phyloP scores from a whole-genome alignment of 2,797 vertebrate species.

The Amniataba percoides region DNA sequence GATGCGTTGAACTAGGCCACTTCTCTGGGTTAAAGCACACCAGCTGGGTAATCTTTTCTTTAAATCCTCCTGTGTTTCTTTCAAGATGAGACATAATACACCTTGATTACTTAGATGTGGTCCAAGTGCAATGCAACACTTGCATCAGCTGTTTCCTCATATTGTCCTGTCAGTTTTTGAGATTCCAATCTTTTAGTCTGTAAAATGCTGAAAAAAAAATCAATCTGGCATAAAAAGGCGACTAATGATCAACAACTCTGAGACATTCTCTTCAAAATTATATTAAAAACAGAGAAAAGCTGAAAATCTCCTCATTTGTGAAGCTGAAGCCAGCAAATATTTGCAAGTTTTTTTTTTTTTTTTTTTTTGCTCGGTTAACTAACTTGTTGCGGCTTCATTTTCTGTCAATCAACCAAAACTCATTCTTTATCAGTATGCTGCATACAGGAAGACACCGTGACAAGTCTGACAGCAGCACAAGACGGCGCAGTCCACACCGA shows the following conservation, averaged over 20 bases:
- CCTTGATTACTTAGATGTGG: background rate
- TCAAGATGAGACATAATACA: background rate
- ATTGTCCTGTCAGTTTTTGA: background rate
- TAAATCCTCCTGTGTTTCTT: background rate
- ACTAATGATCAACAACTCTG: background rate
- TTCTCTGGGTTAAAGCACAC: background rate
- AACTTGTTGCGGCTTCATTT: background rate
- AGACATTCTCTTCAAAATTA: background rate
- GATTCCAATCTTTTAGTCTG: background rate
- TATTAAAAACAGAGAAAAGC: background rate
- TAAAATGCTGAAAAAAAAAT: background rate
- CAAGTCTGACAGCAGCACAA: slow-evolving; percentile 1
- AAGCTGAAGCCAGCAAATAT: background rate
- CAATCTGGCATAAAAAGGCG: no score
- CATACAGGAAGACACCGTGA: background rate
- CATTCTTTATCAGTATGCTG: background rate
- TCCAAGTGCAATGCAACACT: no score
- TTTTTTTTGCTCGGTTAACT: background rate
- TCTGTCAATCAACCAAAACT: background rate
- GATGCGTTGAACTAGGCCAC: background rate
- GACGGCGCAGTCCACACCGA: background rate
- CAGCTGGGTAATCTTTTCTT: background rate
- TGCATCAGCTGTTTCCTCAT: background rate
- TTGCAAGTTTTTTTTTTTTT: background rate
- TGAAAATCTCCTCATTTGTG: background rate